Evolutionary conservation across 2,797 vertebrate species (phyloP).

Genomic region (Sebastes kiyomatsui): DNA sequence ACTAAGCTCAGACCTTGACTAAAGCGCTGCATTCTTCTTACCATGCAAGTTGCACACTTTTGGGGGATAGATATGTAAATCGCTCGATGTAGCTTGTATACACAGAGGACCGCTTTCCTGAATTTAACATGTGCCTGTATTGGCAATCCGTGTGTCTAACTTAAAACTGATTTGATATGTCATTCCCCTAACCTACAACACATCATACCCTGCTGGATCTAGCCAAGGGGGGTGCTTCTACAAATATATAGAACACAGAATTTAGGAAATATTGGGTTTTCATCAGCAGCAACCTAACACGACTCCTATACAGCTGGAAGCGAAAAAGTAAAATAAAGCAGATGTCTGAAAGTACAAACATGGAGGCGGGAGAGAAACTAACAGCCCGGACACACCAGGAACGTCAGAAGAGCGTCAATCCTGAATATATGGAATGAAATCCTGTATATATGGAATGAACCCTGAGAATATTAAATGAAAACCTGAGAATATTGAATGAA

Average conservation of each 20-base stretch:
- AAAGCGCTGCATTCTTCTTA: constrained; percentile 20
- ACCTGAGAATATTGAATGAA: too few species aligned
- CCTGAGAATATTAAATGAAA: too few species aligned
- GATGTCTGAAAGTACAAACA: too few species aligned
- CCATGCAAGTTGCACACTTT: constrained; percentile 10
- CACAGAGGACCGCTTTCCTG: background rate
- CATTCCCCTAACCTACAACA: background rate
- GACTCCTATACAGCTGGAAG: too few species aligned
- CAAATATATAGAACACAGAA: background rate
- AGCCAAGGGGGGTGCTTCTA: background rate
- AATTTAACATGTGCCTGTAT: background rate
- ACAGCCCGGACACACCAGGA: too few species aligned
- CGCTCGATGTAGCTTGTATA: background rate
- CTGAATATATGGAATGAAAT: too few species aligned
- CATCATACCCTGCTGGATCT: background rate
- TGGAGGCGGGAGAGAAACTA: too few species aligned
- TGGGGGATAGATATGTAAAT: constrained; percentile 44
- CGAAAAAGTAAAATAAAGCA: too few species aligned
- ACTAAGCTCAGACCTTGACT: constrained; percentile 41
- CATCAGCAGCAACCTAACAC: too few species aligned
- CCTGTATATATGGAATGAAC: too few species aligned
- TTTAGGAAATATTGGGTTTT: background rate
- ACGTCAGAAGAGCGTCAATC: too few species aligned
- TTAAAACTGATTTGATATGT: background rate
- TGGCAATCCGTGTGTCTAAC: background rate